A percentile compares a stretch with the other conserved stretches of the same genome.
Evolutionary conservation across 2,888 invertebrate species (phyloP).

Genomic region (Amphipoea oculea): DNA sequence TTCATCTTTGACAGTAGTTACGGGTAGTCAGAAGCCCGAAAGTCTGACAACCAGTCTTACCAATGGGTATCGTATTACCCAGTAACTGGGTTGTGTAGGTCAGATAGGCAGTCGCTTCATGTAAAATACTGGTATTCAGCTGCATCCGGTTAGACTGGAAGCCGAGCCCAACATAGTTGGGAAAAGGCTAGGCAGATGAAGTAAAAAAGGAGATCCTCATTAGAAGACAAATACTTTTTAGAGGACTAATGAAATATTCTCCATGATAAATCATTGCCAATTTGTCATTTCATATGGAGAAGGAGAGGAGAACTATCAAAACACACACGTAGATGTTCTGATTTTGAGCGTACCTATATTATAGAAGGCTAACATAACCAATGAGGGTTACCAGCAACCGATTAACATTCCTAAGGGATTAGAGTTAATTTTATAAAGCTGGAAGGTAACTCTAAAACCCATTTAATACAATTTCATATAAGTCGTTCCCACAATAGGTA

Average conservation of each 20-base stretch:
- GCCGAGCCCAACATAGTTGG: too few species aligned
- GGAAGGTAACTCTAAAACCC: conserved; percentile 5
- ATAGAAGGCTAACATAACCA: neutral
- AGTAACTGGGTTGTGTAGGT: too few species aligned
- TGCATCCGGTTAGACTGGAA: too few species aligned
- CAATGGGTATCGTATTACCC: too few species aligned
- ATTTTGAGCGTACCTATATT: neutral
- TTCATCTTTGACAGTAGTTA: too few species aligned
- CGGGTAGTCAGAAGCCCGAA: too few species aligned
- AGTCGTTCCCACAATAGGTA: conserved; percentile 4
- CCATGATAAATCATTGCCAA: neutral
- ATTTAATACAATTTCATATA: conserved; percentile 18
- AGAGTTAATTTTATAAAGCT: neutral
- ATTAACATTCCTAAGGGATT: conserved; percentile 12
- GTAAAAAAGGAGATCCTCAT: neutral
- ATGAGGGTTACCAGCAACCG: neutral
- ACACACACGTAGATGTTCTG: neutral
- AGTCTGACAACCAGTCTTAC: too few species aligned
- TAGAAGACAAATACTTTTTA: too few species aligned
- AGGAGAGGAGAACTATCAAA: neutral
- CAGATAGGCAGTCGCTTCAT: too few species aligned
- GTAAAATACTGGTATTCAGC: too few species aligned
- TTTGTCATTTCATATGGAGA: neutral
- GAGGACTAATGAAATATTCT: neutral
- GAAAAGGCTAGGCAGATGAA: too few species aligned